Conservation (phyloP, 2,797 vertebrate genomes). For the Chelonia mydas region DNA sequence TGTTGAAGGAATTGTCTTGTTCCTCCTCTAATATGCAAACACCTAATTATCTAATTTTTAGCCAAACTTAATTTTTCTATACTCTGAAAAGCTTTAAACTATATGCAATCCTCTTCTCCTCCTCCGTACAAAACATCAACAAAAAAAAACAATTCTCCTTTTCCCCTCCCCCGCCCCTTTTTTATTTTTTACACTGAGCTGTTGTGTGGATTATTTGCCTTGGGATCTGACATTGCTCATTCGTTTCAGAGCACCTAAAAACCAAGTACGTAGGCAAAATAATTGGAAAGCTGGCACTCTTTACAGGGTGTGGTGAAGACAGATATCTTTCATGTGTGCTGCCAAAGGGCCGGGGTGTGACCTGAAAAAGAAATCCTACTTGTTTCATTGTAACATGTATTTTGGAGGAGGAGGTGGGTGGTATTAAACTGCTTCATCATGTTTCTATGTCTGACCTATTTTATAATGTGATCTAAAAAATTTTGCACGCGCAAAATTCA, state of each 20-base stretch:
- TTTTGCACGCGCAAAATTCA: slow-evolving; percentile 24
- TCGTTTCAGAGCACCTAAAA: slow-evolving; percentile 49
- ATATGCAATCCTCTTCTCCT: background rate
- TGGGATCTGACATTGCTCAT: slow-evolving; percentile 40
- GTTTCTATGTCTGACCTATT: slow-evolving; percentile 65
- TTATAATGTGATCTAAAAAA: slow-evolving; percentile 47
- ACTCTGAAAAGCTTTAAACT: background rate
- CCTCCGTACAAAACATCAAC: background rate
- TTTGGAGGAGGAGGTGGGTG: slow-evolving; percentile 55
- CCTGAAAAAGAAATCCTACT: slow-evolving; percentile 69
- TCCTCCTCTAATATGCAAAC: accelerated
- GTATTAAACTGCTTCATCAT: slow-evolving; percentile 73
- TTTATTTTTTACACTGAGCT: slow-evolving; percentile 40
- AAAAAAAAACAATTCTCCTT: too few species aligned
- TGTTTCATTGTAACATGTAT: slow-evolving; percentile 76
- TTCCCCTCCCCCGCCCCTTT: background rate
- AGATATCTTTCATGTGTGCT: slow-evolving; percentile 69
- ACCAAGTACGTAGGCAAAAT: slow-evolving; percentile 52
- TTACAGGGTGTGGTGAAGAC: slow-evolving; percentile 72
- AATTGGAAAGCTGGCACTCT: slow-evolving; percentile 66
- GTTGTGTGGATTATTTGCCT: background rate
- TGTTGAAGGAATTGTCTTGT: background rate
- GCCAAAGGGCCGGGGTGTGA: slow-evolving; percentile 80
- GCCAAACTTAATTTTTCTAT: background rate
- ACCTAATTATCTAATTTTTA: background rate